Evolutionary conservation across 37 sponge, comb jelly and placozoan genomes (phyloP).

Genomic region (Diacarnus erythraeanus): DNA sequence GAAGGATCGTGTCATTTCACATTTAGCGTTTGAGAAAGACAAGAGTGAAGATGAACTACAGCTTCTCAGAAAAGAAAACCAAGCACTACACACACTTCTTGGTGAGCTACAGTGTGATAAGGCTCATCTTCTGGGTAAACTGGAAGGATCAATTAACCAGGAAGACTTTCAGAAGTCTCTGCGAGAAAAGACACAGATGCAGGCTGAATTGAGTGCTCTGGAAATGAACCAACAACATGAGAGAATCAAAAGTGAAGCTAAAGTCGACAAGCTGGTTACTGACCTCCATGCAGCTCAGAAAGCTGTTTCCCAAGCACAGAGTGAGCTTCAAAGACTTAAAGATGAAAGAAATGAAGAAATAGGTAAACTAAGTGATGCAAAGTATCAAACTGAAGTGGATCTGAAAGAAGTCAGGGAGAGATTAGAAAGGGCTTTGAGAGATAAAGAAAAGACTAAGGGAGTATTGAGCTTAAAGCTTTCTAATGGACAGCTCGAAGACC

Average conservation of each 20-base stretch:
- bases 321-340: constrained; percentile 2
- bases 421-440: constrained; percentile 10
- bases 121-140: constrained; percentile 58
- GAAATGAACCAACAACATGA: constrained; percentile 58
- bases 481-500: not conserved
- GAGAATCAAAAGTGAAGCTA: constrained; percentile 41
- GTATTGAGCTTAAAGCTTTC: not conserved
- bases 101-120: constrained; percentile 42
- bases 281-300: constrained; percentile 51
- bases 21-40: constrained; percentile 37
- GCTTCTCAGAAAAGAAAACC: constrained; percentile 5
- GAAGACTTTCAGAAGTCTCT: constrained; percentile 43
- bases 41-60: constrained; percentile 13
- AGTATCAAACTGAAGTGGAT: not conserved
- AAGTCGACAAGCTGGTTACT: constrained; percentile 29
- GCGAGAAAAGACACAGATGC: constrained; percentile 48
- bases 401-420: not conserved
- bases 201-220: constrained; percentile 47
- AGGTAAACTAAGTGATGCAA: not conserved
- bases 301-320: constrained; percentile 27
- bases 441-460: not conserved
- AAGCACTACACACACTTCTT: not conserved
- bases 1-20: constrained; percentile 46
- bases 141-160: constrained; percentile 29
- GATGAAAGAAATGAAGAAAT: constrained; percentile 11